Conservation (phyloP, 2,113 vertebrate species). For the Oriolus oriolus region DNA sequence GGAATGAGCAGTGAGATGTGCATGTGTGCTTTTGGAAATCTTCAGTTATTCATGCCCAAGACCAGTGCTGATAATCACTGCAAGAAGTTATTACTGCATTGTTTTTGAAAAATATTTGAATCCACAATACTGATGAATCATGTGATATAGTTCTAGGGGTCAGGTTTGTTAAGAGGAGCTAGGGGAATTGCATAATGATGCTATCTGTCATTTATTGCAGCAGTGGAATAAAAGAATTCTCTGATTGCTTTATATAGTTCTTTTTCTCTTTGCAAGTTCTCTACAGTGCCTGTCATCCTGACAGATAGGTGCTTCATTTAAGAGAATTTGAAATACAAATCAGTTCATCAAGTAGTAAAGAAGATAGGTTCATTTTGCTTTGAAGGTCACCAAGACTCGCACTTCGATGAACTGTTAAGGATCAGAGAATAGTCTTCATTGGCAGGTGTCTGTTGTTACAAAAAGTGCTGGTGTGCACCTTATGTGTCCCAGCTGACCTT, state of each 20-base stretch:
- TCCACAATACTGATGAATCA: background rate
- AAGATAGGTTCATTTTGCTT: background rate
- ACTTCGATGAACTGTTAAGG: background rate
- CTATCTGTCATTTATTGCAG: constrained; percentile 22
- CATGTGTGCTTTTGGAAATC: background rate
- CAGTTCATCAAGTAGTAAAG: constrained; percentile 38
- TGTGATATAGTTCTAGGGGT: constrained; percentile 6
- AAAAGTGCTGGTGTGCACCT: background rate
- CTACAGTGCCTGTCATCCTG: constrained; percentile 38
- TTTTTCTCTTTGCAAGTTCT: constrained; percentile 24
- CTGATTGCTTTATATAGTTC: constrained; percentile 39
- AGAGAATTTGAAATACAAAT: constrained; percentile 52
- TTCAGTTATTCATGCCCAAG: background rate
- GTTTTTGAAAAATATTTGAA: background rate
- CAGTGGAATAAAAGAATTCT: constrained; percentile 43
- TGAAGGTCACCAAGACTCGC: constrained; percentile 4
- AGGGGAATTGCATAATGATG: constrained; percentile 43
- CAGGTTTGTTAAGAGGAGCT: constrained; percentile 10
- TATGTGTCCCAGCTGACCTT: background rate
- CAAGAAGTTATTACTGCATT: background rate
- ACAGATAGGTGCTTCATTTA: constrained; percentile 36
- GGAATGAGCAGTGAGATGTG: background rate
- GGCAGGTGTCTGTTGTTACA: background rate
- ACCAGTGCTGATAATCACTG: background rate
- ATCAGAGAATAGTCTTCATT: background rate